Evolutionary conservation across 2,113 vertebrate species (phyloP), one percentile per base, ranked within the genome.

Genomic region (Balaenoptera acutorostrata): DNA sequence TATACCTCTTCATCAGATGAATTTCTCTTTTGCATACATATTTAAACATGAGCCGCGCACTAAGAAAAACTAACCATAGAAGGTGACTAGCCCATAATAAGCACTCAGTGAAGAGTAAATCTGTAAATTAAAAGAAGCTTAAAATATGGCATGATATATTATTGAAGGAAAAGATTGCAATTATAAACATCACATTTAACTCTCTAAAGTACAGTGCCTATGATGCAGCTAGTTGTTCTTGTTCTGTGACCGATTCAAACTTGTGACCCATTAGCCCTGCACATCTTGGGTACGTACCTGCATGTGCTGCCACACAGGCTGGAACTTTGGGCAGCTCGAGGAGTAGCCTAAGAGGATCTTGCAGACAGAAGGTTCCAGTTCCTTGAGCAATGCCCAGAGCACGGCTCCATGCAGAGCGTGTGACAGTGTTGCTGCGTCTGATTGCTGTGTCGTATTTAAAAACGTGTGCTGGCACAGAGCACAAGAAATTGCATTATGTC

Each of bases 401-500:
- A 59, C n/a, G 74, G n/a, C 85, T 95, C 83, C 92, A n/a, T 9
- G 25, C 9, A 83, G 63, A 86, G 46, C 68, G 12, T 90, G n/a
- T 97, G 80, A 52, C 82, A 88, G 21, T 59, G 55, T 4, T 68
- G 94, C 33, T 91, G 6, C 3, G 7, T 97, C 97, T 87, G 93
- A 95, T 96, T 87, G 96, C 61, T 81, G 21, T 94, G 49, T 90
- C 96, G n/a, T 97, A 81, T 68, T 92, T 14, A 94, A 75, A 97
- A 97, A 84, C 21, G 0, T 71, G 44, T 93, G 68, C 83, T 88
- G 69, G n/a, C 71, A 33, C 97, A 97, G 90, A 97, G 49, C 81
- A 93, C 44, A 29, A 71, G 77, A 95, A 96, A 81, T 98, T 97
- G 96, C 66, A 52, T 98, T 97, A 87, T 36, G 20, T 52, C 84